A percentile compares a stretch with the other conserved stretches of the same genome.
Conservation (phyloP, 1,140 invertebrate species). For the Drosophila athabasca region DNA sequence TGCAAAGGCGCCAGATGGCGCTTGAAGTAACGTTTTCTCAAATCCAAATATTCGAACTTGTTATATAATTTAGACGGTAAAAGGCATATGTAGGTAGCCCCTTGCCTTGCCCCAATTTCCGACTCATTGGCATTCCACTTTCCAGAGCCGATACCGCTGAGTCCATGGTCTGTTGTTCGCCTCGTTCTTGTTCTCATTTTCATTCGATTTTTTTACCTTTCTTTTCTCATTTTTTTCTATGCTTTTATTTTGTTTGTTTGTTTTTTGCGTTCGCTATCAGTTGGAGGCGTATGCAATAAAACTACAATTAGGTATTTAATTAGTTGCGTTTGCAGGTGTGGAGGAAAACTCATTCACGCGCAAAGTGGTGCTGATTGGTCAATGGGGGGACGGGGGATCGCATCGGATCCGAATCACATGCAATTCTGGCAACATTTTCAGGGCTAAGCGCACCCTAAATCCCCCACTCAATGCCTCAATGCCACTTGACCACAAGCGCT, state of each 20-base stretch:
- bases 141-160: slow-evolving; percentile 4
- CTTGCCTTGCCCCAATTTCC: no score
- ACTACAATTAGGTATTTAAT: slow-evolving; percentile 35
- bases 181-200: slow-evolving; percentile 37
- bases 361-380: background rate
- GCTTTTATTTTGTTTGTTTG: slow-evolving; percentile 26
- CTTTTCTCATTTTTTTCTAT: slow-evolving; percentile 12
- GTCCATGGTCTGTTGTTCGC: slow-evolving; percentile 20
- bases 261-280: no score
- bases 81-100: no score
- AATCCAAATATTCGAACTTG: no score
- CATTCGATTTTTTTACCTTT: slow-evolving; percentile 23
- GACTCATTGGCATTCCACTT: no score
- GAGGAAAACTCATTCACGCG: slow-evolving; percentile 13
- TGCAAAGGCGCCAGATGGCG: no score
- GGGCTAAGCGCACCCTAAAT: slow-evolving; percentile 31
- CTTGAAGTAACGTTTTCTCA: no score
- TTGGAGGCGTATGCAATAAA: slow-evolving; percentile 18
- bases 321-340: slow-evolving; percentile 4
- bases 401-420: slow-evolving; percentile 36
- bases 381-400: background rate
- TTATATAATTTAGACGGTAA: no score
- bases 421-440: slow-evolving; percentile 6
- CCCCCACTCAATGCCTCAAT: slow-evolving; percentile 7
- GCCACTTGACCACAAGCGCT: slow-evolving; percentile 14